A percentile compares a stretch with the other conserved stretches of the same genome.
These are phyloP conservation scores for Lymantria monacha DNA, from an alignment of 2,888 invertebrate genomes.

Conservation along the genomic window DNA sequence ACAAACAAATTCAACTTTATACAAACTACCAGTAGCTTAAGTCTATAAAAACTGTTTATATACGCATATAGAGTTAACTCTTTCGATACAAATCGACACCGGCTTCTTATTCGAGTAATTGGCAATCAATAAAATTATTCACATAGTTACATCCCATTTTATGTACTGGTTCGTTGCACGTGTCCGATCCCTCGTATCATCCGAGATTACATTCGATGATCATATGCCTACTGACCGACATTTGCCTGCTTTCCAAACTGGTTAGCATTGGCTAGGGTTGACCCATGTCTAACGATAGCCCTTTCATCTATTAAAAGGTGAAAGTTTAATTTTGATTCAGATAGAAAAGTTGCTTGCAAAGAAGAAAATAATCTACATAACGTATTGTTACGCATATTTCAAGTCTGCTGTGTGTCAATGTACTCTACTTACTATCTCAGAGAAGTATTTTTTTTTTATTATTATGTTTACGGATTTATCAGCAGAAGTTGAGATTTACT, in stretches of 20 bases:
- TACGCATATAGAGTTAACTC: neutral
- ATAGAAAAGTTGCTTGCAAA: too few relatives aligned
- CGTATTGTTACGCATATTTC: too few relatives aligned
- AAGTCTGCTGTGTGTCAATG: too few relatives aligned
- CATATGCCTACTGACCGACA: conserved; percentile 47
- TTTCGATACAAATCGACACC: neutral
- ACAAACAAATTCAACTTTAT: too few relatives aligned
- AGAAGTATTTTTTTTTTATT: too few relatives aligned
- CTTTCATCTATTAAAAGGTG: conserved; percentile 15
- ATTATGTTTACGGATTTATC: too few relatives aligned
- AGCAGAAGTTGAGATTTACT: too few relatives aligned
- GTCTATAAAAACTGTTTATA: neutral
- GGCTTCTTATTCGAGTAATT: neutral
- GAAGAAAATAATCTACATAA: too few relatives aligned
- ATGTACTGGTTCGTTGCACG: neutral
- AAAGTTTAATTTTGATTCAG: neutral
- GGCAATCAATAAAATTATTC: neutral
- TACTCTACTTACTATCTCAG: too few relatives aligned
- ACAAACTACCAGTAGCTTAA: neutral
- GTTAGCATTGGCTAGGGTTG: conserved; percentile 32
- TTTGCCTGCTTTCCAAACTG: conserved; percentile 42
- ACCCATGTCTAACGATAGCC: conserved; percentile 31
- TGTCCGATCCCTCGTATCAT: conserved; percentile 10
- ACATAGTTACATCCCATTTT: neutral
- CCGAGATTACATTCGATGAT: conserved; percentile 32